These are phyloP conservation scores for Chunga burmeisteri DNA, from an alignment of 2,113 vertebrate genomes.

Conservation along the genomic window DNA sequence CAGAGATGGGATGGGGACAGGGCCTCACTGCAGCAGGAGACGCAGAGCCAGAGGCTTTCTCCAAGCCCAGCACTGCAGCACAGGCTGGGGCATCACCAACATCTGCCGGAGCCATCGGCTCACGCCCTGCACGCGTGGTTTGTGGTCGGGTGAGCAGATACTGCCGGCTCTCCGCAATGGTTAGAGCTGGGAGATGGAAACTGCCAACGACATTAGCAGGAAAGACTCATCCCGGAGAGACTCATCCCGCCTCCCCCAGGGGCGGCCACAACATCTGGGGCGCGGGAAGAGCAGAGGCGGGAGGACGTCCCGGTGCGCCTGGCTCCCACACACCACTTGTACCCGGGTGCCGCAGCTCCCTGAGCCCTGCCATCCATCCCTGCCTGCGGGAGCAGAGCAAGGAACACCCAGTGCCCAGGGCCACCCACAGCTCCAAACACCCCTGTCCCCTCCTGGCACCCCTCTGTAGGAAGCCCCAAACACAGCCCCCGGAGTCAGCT, in stretches of 20 bases:
- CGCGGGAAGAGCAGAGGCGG: background rate
- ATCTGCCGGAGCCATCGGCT: fast-evolving
- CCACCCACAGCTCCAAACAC: background rate
- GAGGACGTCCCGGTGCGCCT: background rate
- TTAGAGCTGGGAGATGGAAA: background rate
- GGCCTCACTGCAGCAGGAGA: background rate
- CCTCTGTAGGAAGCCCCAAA: background rate
- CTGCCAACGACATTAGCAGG: background rate
- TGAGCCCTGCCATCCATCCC: background rate
- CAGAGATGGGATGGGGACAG: background rate
- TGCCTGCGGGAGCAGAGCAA: fast-evolving
- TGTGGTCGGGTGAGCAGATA: background rate
- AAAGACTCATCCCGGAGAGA: background rate
- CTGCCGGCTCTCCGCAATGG: fast-evolving
- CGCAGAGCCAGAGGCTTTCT: background rate
- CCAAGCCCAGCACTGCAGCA: background rate
- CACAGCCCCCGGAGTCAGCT: background rate
- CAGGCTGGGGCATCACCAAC: background rate
- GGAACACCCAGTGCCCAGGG: background rate
- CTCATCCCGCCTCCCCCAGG: background rate
- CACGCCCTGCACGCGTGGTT: fast-evolving
- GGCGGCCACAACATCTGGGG: background rate
- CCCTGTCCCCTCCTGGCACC: background rate
- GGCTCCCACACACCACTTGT: fast-evolving
- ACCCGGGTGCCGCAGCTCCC: fast-evolving